Conservation (phyloP, 2,888 invertebrate species). For the Hydraecia micacea region DNA sequence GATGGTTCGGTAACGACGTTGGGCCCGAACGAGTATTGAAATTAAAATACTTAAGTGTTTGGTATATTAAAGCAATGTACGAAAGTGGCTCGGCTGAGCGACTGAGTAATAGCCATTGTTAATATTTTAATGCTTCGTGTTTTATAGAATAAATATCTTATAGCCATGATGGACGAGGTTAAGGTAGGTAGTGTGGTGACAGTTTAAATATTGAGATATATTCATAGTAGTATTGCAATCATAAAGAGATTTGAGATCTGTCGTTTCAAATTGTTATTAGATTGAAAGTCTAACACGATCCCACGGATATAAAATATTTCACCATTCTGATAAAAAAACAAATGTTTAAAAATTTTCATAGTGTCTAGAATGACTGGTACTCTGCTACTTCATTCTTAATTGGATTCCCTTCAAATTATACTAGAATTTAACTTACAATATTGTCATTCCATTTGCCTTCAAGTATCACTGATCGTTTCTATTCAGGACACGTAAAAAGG, state of each 20-base stretch:
- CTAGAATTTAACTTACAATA: constrained; percentile 27
- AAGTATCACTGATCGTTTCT: constrained; percentile 24
- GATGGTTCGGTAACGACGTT: constrained; percentile 51
- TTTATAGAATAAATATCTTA: neutral
- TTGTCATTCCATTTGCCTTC: constrained; percentile 32
- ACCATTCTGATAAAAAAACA: neutral
- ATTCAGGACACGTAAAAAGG: constrained; percentile 58
- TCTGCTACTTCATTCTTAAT: constrained; percentile 1
- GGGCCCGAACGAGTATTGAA: constrained; percentile 59
- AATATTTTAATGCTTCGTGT: constrained; percentile 3
- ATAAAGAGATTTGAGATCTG: neutral
- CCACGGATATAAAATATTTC: neutral
- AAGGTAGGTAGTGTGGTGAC: neutral
- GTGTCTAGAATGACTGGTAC: neutral
- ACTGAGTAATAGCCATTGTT: constrained; percentile 12
- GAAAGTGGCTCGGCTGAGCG: constrained; percentile 38
- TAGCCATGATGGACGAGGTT: neutral
- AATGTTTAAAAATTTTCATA: neutral
- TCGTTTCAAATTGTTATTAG: neutral
- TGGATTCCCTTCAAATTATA: constrained; percentile 24
- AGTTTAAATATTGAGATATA: neutral
- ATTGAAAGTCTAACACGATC: neutral
- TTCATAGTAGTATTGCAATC: neutral
- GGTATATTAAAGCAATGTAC: constrained; percentile 47
- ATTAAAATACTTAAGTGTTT: constrained; percentile 58